These are phyloP conservation scores for Athene noctua DNA, from an alignment of 2,113 vertebrate species.

Conservation along the genomic window DNA sequence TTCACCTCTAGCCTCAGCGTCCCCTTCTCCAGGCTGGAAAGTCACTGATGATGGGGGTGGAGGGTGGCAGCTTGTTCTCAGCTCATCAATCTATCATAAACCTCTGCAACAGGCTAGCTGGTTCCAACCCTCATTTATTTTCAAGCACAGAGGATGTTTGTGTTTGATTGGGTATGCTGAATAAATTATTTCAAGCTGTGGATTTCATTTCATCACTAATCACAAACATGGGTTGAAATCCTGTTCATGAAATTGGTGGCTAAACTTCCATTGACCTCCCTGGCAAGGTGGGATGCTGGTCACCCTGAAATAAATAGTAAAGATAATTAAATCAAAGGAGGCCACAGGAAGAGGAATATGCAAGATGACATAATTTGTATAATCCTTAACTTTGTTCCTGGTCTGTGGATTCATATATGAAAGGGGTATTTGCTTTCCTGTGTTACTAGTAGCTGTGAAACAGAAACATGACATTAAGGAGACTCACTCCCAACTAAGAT, in stretches of 20 bases:
- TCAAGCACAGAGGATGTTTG: constrained; percentile 21
- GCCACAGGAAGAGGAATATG: not conserved
- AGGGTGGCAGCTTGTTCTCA: constrained; percentile 51
- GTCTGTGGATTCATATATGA: not conserved
- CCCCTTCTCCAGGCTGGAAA: constrained; percentile 18
- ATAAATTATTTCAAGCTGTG: constrained; percentile 3
- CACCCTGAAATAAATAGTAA: constrained; percentile 6
- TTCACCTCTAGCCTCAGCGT: not conserved
- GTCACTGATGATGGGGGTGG: constrained; percentile 2
- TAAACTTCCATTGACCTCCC: not conserved
- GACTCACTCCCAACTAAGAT: not conserved
- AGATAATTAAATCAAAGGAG: not conserved
- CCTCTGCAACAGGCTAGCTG: not conserved
- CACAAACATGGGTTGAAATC: not conserved
- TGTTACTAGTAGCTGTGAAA: not conserved
- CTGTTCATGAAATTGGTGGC: not conserved
- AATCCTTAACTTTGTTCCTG: not conserved
- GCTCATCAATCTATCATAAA: constrained; percentile 49
- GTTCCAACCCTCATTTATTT: constrained; percentile 22
- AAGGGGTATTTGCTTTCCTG: not conserved
- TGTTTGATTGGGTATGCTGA: constrained; percentile 2
- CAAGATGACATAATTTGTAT: not conserved
- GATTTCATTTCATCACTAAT: constrained; percentile 21
- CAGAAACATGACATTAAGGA: not conserved
- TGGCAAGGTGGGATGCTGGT: not conserved